These are phyloP conservation scores for Halcyon leucocephala DNA, from an alignment of 2,797 vertebrate genomes.

Conservation along the genomic window DNA sequence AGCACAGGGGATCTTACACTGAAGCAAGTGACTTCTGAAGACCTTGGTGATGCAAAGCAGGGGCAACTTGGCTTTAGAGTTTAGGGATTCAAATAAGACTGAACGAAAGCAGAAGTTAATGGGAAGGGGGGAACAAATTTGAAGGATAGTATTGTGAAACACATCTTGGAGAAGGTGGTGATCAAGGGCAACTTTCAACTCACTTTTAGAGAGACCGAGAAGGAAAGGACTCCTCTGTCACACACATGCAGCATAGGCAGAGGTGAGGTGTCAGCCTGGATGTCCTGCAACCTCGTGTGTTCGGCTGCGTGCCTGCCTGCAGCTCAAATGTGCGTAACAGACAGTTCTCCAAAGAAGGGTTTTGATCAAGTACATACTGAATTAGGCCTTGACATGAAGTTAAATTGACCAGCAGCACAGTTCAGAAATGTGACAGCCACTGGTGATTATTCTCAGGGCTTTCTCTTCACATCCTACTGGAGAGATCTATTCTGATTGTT, in stretches of 20 bases:
- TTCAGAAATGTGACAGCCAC: neutral
- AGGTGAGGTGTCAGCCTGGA: neutral
- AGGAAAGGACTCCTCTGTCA: neutral
- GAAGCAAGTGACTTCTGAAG: neutral
- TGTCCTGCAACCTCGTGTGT: neutral
- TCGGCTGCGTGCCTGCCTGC: neutral
- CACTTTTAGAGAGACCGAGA: rapidly evolving
- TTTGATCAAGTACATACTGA: neutral
- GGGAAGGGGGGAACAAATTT: neutral
- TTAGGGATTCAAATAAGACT: neutral
- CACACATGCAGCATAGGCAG: neutral
- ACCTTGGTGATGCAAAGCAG: neutral
- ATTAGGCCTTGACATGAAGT: neutral
- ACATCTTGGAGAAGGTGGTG: neutral
- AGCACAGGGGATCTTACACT: neutral
- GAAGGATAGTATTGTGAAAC: neutral
- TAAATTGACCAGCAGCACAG: neutral
- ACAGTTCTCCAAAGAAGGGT: neutral
- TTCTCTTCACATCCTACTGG: neutral
- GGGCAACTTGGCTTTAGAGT: neutral
- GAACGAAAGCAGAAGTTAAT: neutral
- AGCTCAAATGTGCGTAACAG: rapidly evolving
- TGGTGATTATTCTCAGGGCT: neutral
- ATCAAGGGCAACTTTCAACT: neutral
- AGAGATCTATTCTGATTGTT: neutral